Evolutionary conservation across 2,888 invertebrate genomes (phyloP), one percentile per base, ranked within the genome.

Genomic region (Rhaphigaster nebulosa): DNA sequence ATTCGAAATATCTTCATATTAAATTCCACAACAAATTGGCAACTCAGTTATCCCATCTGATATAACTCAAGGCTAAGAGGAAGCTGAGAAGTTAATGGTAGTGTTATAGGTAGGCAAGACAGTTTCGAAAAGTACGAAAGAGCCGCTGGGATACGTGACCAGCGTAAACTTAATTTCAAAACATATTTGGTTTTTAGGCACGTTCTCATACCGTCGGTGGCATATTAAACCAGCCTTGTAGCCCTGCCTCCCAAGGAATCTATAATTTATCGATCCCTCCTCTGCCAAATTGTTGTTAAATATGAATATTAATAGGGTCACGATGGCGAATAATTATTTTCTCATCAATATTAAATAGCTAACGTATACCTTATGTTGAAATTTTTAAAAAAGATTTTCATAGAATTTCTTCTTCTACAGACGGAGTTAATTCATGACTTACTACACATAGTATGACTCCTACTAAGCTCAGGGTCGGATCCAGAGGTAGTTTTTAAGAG

Each of bases 171-270:
- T 76, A 76, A 76, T 76, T 76, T 23, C 34, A 38, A 76, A 76
- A 76, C 70, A 76, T 76, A 76, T 76, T 76, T 76, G 70, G 70
- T 76, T 76, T 76, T 76, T 76, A 76, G 70, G 70, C 70, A 76
- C 70, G 70, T 38, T 76, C 70, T 8, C 70, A 10, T 23, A 76
- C 5, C 20, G 1, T 8, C 38, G 34, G 70, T 20, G 38, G 70
- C 70, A 76, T 76, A 76, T 76, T 76, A 76, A 76, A 76, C 70
- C 70, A 38, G 1, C 1, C 38, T 76, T 76, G 20, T 3, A n/a
- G n/a, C 23, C 70, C 0, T 76, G 34, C 20, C 23, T 38, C 70
- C 20, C 8, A 2, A 13, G 70, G 34, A 76, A 76, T 76, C 70
- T 76, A 76, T 76, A 76, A 76, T 76, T 76, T 23, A 23, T 38